Evolutionary conservation across 2,888 invertebrate species (phyloP), one percentile per base, ranked within the genome.

Genomic region (Tineola bisselliella): DNA sequence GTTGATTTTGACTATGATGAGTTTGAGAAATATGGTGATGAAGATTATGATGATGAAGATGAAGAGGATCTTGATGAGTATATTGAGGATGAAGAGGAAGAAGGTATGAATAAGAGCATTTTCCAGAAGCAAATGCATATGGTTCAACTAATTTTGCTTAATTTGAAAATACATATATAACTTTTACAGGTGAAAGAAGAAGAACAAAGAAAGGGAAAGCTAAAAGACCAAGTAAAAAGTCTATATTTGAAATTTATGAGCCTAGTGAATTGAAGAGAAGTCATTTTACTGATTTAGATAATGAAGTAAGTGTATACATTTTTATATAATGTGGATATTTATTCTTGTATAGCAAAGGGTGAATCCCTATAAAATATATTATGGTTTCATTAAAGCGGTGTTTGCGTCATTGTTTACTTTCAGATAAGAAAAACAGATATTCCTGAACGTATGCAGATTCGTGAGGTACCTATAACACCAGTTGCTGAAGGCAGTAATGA

Each of bases 1-100:
- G 97, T 98, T n/a, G 99, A 99, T 77, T 98, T 99, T 81, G 98
- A 96, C 73, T 96, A 94, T 73, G 95, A 95, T 63, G 96, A 96
- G 66, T 94, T 96, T 78, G 92, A 92, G 61, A 94, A 94, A 71
- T 94, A 94, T 71, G 95, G 92, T 6, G 94, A 95, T 61, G 95
- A 95, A 65, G 94, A 94, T 64, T 94, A 95, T 69, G 93, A 93
- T 61, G 94, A 94, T 59, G 94, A 94, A 31, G 94, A 94, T 1
- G 94, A 94, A 10, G 93, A 94, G 61, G 87, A 86, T 59, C 88
- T 93, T 54, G 93, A 93, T 66, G 93, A 94, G 64, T 94, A 95
- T 67, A 90, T 94, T 62, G 93, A 94, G 63, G 93, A 94, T 64
- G 93, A 92, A 17, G 91, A 91, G 8, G 94, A 93, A 65, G 92